phyloP scores from a whole-genome alignment of 2,888 invertebrate genomes.

The Chrysopilus asiliformis region DNA sequence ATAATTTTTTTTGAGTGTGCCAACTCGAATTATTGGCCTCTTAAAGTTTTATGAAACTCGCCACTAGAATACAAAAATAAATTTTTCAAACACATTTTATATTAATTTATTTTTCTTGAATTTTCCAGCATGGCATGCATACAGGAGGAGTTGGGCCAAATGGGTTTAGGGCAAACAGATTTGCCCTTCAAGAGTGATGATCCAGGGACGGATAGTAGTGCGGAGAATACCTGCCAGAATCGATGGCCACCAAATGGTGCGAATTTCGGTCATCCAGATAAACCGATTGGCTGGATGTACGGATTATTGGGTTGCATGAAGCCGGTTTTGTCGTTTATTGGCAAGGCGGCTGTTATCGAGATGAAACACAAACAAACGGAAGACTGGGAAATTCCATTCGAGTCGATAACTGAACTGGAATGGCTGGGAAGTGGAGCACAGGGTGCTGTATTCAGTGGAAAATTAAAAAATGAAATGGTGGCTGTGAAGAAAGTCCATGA shows the following conservation, averaged over 20 bases:
- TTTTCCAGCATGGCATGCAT: slow-evolving; percentile 48
- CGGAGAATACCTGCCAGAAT: slow-evolving; percentile 35
- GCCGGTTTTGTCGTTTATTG: slow-evolving; percentile 76
- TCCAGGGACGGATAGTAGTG: slow-evolving; percentile 33
- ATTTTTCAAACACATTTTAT: slow-evolving; percentile 5
- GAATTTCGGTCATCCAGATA: slow-evolving; percentile 33
- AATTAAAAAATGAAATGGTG: slow-evolving; percentile 66
- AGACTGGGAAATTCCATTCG: slow-evolving; percentile 93
- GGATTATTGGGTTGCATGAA: slow-evolving; percentile 80
- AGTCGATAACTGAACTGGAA: slow-evolving; percentile 70
- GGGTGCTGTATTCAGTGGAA: slow-evolving; percentile 87
- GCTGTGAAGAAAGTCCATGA: slow-evolving; percentile 95
- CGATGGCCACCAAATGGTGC: slow-evolving; percentile 38
- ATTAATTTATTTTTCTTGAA: slow-evolving; percentile 12
- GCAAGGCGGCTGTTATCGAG: slow-evolving; percentile 58
- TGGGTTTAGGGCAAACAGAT: slow-evolving; percentile 30
- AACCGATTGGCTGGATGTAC: slow-evolving; percentile 58
- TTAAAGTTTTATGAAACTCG: too few relatives aligned
- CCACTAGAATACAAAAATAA: too few relatives aligned
- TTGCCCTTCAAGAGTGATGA: slow-evolving; percentile 27
- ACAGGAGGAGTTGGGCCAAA: slow-evolving; percentile 47
- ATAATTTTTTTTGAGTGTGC: too few relatives aligned
- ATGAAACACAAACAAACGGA: slow-evolving; percentile 48
- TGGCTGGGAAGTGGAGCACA: slow-evolving; percentile 94
- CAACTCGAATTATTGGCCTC: too few relatives aligned